These are phyloP conservation scores for Epinotia ramella DNA, from an alignment of 2,888 invertebrate genomes.

Conservation along the genomic window DNA sequence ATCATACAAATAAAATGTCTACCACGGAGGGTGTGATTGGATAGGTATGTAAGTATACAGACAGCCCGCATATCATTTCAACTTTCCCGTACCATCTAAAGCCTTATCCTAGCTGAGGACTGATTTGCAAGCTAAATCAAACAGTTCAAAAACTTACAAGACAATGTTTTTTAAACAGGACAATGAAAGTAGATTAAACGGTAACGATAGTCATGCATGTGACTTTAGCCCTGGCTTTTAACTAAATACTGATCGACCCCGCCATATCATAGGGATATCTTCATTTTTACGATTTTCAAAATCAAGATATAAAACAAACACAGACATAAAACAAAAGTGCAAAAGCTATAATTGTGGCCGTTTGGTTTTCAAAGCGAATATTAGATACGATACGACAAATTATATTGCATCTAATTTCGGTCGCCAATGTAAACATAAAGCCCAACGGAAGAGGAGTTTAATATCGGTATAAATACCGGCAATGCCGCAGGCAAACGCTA, in stretches of 20 bases:
- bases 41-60: constrained; percentile 1
- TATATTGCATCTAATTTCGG: constrained; percentile 14
- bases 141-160: constrained; percentile 14
- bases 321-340: not conserved
- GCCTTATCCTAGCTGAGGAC: constrained; percentile 25
- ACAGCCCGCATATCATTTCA: constrained; percentile 18
- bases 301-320: too few species aligned
- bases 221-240: not conserved
- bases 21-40: constrained; percentile 1
- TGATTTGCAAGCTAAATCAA: constrained; percentile 22
- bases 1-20: not conserved
- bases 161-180: not conserved
- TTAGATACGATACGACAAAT: not conserved
- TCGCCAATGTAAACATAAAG: constrained; percentile 15
- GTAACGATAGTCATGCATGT: not conserved
- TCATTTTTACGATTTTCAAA: not conserved
- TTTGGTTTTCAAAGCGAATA: not conserved
- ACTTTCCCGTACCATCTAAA: constrained; percentile 5
- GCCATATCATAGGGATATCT: not conserved
- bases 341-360: too few species aligned
- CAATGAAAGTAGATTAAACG: not conserved
- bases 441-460: constrained; percentile 30
- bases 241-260: not conserved
- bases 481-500: constrained; percentile 31
- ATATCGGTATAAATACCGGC: constrained; percentile 35